Base-by-base conservation (phyloP, 2,113 vertebrate genomes). In the Verasper variegatus region DNA sequence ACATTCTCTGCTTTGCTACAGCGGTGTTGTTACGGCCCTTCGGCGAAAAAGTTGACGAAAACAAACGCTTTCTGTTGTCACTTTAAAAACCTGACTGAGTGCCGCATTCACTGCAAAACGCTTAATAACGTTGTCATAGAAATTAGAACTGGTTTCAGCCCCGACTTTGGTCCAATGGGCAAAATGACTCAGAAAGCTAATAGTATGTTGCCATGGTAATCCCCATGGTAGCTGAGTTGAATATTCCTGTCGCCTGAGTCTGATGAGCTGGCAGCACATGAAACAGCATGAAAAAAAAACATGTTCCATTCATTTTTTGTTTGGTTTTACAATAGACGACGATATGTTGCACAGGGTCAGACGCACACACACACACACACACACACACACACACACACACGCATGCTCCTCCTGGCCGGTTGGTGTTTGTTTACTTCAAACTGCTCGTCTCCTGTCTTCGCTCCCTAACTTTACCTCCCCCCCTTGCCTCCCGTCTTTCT, bases 121-220 rank as follows among this genome's bases (percentile, higher is more conserved):
- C 58, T 51, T 67, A 42, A 60, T 60, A 47, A 64, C 56, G 71
- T 55, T 75, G 56, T 78, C 14, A 74, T 37, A 74, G 57, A 71
- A 72, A 76, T 68, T 23, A 21, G 23, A 17, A 5, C 15, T 45
- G 27, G 11, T 67, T 69, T 21, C 31, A 61, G 49, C 27, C 82
- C 35, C 3, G 15, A 35, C 24, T 74, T 59, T 71, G 31, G 10
- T 70, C 67, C 45, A 27, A 61, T 59, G 63, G 86, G 31, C 58
- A 55, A 63, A 9, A 58, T 83, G 69, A 80, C 64, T 83, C 78
- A 77, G 52, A 86, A 82, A 84, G 71, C 68, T 68, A 62, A 76
- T 68, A 23, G 37, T 45, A 74, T 69, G 81, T 82, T 86, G 23
- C 61, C 83, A 88, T 87, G 78, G 79, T 58, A 63, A 81, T 76